phyloP scores from a whole-genome alignment of 1,140 invertebrate species.

The Dendrolimus kikuchii region DNA sequence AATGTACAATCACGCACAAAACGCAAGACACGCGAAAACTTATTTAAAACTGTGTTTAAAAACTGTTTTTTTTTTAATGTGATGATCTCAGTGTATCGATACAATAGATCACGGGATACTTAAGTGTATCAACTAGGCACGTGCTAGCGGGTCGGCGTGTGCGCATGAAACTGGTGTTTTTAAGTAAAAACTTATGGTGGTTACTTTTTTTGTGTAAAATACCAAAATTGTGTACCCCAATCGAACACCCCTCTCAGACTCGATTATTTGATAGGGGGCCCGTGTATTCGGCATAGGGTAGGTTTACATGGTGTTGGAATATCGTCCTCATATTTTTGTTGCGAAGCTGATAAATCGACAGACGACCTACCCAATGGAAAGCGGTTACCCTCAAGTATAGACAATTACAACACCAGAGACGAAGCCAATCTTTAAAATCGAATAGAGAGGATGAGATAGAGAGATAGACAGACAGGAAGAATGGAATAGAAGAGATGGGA shows the following conservation, averaged over 20 bases:
- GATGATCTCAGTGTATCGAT: too few species aligned
- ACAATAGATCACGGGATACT: too few species aligned
- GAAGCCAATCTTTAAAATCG: too few species aligned
- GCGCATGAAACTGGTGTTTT: constrained; percentile 38
- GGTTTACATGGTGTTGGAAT: constrained; percentile 35
- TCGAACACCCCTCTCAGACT: constrained; percentile 35
- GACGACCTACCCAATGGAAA: too few species aligned
- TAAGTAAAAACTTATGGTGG: constrained; percentile 59
- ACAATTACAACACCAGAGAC: too few species aligned
- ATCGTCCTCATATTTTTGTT: not conserved
- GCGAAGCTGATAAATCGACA: too few species aligned
- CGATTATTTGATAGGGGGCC: constrained; percentile 50
- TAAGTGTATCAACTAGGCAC: constrained; percentile 16
- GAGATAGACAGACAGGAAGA: too few species aligned
- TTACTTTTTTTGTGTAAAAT: constrained; percentile 54
- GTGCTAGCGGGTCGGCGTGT: constrained; percentile 45
- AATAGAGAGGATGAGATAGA: too few species aligned
- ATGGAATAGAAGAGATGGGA: too few species aligned
- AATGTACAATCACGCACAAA: constrained; percentile 7
- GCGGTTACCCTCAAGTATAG: too few species aligned
- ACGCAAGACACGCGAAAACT: not conserved
- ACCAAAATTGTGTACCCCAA: constrained; percentile 55
- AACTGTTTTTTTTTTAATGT: too few species aligned
- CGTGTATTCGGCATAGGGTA: constrained; percentile 45
- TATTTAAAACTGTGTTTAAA: too few species aligned